Evolutionary conservation across 2,113 vertebrate species (phyloP).

Genomic region (Grus americana): DNA sequence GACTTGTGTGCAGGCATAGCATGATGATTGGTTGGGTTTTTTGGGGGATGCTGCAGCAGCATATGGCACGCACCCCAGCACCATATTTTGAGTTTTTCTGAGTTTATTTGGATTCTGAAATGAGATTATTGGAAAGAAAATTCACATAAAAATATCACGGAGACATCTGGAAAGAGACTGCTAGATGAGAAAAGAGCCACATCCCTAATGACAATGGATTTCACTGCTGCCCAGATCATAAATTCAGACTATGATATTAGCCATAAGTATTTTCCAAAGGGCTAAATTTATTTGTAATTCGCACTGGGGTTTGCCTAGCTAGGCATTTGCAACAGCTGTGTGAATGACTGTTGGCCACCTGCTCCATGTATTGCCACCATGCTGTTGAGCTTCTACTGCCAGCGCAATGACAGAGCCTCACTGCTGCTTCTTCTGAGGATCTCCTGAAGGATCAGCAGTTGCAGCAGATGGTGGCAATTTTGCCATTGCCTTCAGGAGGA

Average conservation of each 20-base stretch:
- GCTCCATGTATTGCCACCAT: neutral
- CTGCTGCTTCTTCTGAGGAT: neutral
- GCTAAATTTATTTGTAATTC: neutral
- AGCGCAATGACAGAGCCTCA: neutral
- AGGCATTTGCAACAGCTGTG: neutral
- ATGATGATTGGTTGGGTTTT: neutral
- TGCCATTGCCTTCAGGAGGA: neutral
- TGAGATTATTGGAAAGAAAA: neutral
- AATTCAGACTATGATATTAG: neutral
- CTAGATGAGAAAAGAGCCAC: neutral
- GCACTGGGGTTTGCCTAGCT: neutral
- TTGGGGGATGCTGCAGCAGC: neutral
- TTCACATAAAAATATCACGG: neutral
- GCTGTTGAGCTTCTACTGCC: neutral
- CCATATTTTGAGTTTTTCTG: neutral
- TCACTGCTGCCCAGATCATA: neutral
- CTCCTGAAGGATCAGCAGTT: neutral
- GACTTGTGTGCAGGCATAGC: neutral
- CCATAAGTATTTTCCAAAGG: neutral
- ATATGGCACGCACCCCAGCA: neutral
- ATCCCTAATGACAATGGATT: neutral
- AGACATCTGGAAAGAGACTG: neutral
- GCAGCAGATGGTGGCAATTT: neutral
- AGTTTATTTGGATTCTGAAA: neutral
- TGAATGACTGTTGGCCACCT: neutral